Percentiles rank a stretch among this genome's conserved stretches.
These are phyloP conservation scores for Bathynomus jamesi DNA, from an alignment of 1,140 invertebrate species.

Conservation along the genomic window DNA sequence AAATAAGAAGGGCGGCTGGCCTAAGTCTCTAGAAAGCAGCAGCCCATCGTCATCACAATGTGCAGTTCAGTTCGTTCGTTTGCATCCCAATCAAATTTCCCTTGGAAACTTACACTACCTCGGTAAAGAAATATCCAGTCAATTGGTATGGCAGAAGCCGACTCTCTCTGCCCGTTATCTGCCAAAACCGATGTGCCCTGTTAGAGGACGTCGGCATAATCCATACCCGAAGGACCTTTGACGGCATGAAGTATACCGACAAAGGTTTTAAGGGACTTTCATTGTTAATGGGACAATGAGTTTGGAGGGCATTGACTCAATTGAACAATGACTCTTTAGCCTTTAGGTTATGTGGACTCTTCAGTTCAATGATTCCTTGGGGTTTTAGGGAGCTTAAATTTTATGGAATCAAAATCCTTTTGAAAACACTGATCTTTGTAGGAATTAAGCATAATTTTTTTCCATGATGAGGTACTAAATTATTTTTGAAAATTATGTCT, in stretches of 20 bases:
- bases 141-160: conserved; percentile 28
- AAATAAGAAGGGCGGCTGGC: not conserved
- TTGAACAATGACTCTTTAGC: too few relatives aligned
- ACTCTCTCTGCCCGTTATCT: conserved; percentile 33
- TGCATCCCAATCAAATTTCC: conserved; percentile 5
- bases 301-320: too few relatives aligned
- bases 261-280: too few relatives aligned
- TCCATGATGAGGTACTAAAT: too few relatives aligned
- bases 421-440: too few relatives aligned
- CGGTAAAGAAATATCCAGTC: conserved; percentile 21
- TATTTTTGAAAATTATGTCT: too few relatives aligned
- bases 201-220: conserved; percentile 22
- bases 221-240: not conserved
- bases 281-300: too few relatives aligned
- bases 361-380: too few relatives aligned
- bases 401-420: too few relatives aligned
- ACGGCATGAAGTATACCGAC: not conserved
- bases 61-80: conserved; percentile 11
- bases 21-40: not conserved
- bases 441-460: too few relatives aligned
- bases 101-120: conserved; percentile 29
- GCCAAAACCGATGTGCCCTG: conserved; percentile 33
- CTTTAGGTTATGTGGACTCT: too few relatives aligned
- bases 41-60: conserved; percentile 7
- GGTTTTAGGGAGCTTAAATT: too few relatives aligned